Conservation (phyloP, 2,113 vertebrate species). For the Hymenochirus boettgeri region DNA sequence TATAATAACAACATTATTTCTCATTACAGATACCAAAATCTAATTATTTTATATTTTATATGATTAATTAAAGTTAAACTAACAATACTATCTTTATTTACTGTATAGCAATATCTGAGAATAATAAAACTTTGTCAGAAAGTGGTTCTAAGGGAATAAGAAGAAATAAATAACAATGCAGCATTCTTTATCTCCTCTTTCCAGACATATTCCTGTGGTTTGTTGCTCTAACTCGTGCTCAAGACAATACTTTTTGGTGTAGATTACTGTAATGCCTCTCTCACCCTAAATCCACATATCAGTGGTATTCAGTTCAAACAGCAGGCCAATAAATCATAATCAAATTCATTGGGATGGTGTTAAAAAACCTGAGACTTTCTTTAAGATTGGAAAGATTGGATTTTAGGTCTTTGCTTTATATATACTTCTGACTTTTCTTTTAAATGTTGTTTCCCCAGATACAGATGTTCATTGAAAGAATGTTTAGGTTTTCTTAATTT, state of each 20-base stretch:
- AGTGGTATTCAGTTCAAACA: conserved; percentile 14
- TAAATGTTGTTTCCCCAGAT: too few relatives aligned
- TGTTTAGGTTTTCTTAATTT: too few relatives aligned
- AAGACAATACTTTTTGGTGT: conserved; percentile 36
- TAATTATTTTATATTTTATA: too few relatives aligned
- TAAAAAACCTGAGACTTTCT: too few relatives aligned
- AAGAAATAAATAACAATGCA: conserved; percentile 36
- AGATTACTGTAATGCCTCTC: conserved; percentile 27
- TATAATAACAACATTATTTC: too few relatives aligned
- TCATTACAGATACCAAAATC: too few relatives aligned
- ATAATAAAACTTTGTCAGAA: conserved; percentile 38
- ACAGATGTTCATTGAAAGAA: too few relatives aligned
- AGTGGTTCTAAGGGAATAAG: conserved; percentile 27
- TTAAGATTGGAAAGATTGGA: too few relatives aligned
- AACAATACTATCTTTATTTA: conserved; percentile 21
- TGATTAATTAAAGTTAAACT: too few relatives aligned
- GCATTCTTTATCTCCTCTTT: conserved; percentile 41
- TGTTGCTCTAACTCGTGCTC: conserved; percentile 24
- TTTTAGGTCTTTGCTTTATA: too few relatives aligned
- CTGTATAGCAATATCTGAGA: conserved; percentile 29
- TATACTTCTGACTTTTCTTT: too few relatives aligned
- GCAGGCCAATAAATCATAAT: conserved; percentile 27
- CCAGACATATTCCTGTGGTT: conserved; percentile 34
- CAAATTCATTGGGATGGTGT: too few relatives aligned
- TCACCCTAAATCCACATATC: conserved; percentile 27